Evolutionary conservation across 2,888 invertebrate species (phyloP).

Genomic region (Cylindroiulus punctatus): DNA sequence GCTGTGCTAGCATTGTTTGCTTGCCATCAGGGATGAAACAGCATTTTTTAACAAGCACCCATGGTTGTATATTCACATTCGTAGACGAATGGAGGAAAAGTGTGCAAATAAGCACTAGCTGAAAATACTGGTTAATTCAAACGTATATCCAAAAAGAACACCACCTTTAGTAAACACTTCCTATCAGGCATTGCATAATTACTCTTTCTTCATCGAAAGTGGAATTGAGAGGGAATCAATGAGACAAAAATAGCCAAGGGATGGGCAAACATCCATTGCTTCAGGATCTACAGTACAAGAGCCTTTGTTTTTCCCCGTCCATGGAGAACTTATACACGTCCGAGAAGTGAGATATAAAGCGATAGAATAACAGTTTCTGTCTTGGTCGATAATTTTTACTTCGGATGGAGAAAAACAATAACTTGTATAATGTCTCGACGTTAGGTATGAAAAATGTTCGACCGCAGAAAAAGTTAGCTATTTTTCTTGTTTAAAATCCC

Average conservation of each 20-base stretch:
- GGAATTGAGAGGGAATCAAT: background rate
- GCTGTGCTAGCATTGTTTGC: background rate
- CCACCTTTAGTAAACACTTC: background rate
- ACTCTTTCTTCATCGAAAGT: background rate
- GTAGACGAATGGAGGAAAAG: background rate
- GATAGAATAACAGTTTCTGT: background rate
- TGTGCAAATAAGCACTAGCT: background rate
- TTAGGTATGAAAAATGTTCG: background rate
- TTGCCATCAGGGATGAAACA: background rate
- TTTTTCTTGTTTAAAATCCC: background rate
- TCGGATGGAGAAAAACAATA: conserved; percentile 3
- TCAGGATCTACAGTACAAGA: background rate
- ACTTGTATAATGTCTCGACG: background rate
- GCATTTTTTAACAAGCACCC: background rate
- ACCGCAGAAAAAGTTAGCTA: background rate
- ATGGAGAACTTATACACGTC: background rate
- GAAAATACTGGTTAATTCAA: background rate
- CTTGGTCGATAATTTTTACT: conserved; percentile 6
- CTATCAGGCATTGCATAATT: background rate
- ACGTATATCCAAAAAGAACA: background rate
- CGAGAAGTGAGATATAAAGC: conserved; percentile 2
- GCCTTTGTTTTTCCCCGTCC: background rate
- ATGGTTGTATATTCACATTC: background rate
- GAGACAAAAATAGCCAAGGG: background rate
- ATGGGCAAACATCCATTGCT: background rate